These are phyloP conservation scores for Drosophila prolongata DNA, from an alignment of 2,888 invertebrate genomes.

Conservation along the genomic window DNA sequence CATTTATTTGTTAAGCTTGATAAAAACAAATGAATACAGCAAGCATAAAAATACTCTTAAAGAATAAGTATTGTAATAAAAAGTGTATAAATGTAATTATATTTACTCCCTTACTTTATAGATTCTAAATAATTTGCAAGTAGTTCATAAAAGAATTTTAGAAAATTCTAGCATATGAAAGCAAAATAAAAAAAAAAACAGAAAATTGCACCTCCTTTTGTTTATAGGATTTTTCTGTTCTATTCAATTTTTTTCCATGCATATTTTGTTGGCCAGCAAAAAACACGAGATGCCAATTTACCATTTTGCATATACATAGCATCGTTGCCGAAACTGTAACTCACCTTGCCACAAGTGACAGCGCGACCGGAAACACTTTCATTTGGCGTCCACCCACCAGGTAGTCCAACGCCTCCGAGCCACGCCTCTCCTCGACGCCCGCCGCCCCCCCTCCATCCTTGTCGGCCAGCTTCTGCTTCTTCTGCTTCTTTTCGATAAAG, in stretches of 20 bases:
- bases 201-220: too few relatives aligned
- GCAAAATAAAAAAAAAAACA: too few relatives aligned
- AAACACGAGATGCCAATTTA: conserved; percentile 13
- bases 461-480: conserved; percentile 48
- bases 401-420: conserved; percentile 87
- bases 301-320: conserved; percentile 35
- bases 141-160: too few relatives aligned
- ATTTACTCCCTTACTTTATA: too few relatives aligned
- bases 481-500: conserved; percentile 87
- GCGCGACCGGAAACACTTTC: conserved; percentile 92
- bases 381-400: conserved; percentile 93
- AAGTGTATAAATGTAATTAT: too few relatives aligned
- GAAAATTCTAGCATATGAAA: too few relatives aligned
- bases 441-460: conserved; percentile 54
- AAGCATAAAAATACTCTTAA: too few relatives aligned
- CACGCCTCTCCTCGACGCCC: conserved; percentile 70
- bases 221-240: too few relatives aligned
- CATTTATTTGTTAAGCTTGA: too few relatives aligned
- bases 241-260: not conserved
- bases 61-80: too few relatives aligned
- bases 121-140: too few relatives aligned
- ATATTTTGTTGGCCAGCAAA: not conserved
- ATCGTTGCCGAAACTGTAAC: conserved; percentile 42
- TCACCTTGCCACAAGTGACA: conserved; percentile 94
- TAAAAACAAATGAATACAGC: too few relatives aligned